Evolutionary conservation across 2,113 vertebrate species (phyloP).

Genomic region (Salvelinus sp.): DNA sequence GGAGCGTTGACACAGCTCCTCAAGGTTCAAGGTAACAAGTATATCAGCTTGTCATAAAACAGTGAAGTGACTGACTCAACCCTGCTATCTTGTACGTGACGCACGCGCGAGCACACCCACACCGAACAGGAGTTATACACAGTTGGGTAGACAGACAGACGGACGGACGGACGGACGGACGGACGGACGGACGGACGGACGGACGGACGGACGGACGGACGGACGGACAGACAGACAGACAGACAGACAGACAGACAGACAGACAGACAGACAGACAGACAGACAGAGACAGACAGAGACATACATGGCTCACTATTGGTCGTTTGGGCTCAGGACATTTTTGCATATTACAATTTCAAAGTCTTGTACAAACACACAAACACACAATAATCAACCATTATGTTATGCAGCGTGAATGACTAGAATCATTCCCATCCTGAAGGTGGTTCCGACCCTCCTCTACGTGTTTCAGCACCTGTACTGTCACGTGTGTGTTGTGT

Average conservation of each 20-base stretch:
- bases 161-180: no score
- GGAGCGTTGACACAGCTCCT: no score
- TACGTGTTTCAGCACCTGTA: neutral
- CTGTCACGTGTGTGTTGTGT: neutral
- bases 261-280: constrained; percentile 14
- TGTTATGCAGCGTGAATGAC: no score
- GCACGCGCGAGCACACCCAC: constrained; percentile 29
- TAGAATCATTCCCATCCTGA: neutral
- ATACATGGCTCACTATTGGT: constrained; percentile 10
- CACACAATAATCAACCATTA: constrained; percentile 2
- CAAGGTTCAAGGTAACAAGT: no score
- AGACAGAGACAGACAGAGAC: neutral
- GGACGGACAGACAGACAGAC: neutral
- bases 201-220: no score
- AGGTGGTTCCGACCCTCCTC: neutral
- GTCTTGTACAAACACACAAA: constrained; percentile 3
- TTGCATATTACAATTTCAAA: neutral
- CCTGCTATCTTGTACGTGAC: neutral
- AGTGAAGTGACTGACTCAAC: no score
- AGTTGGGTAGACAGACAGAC: neutral
- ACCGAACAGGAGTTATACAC: neutral
- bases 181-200: no score
- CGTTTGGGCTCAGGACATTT: neutral
- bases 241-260: neutral
- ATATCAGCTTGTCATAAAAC: no score